Evolutionary conservation across 2,797 vertebrate species (phyloP), one percentile per base, ranked within the genome.

Genomic region (Muraenolepis orangiensis): DNA sequence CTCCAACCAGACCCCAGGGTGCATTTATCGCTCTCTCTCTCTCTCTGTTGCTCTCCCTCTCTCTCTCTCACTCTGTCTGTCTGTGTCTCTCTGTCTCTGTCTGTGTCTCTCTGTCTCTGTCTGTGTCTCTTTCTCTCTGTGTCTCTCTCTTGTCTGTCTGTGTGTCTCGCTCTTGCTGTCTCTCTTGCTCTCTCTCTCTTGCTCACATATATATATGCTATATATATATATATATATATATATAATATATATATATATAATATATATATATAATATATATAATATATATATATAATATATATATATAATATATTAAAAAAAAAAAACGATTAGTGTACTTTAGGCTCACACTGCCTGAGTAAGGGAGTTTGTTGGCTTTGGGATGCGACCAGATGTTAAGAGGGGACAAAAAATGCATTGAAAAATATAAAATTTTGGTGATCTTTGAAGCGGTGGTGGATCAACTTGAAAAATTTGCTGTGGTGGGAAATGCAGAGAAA

Each of bases 1-100:
- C 74, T 80, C 77, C 76, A 89, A 90, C 84, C 71, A 83, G 86
- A 82, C 77, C 85, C 82, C 74, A 74, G 78, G 75, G 72, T 74
- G 83, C 82, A 66, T 85, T 85, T 82, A 78, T 91, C 85, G 84
- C 71, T 85, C 69, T 29, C 75, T 67, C 66, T 14, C 66, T 29
- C 12, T 82, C 78, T 91, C 85, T 84, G 69, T 85, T n/a, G n/a
- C 70, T 29, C 74, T 76, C 71, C 74, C 72, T 74, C 70, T 76
- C 74, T 70, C 69, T 34, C 20, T 34, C 32, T 13, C 72, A 32
- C n/a, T 76, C 57, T 26, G 70, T 78, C 77, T 66, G 70, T 31
- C 66, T n/a, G n/a, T n/a, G n/a, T n/a, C n/a, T 20, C 61, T 26
- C 61, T 26, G 11, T 23, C 20, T 23, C n/a, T 66, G 18, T 66